Conservation (phyloP, 1,140 invertebrate species). For the Aricia agestis region DNA sequence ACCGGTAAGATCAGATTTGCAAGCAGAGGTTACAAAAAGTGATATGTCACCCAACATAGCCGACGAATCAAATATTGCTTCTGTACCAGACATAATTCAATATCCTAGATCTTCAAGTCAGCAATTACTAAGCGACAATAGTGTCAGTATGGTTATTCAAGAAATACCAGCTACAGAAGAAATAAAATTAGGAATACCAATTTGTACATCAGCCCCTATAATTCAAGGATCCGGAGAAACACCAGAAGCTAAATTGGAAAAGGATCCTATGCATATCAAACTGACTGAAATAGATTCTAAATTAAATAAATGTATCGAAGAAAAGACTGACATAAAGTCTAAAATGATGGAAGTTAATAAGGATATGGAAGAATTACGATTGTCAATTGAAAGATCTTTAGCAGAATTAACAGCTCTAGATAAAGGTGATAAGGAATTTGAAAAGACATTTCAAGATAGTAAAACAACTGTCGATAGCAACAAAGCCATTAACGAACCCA, state of each 20-base stretch:
- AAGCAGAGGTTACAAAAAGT: not conserved
- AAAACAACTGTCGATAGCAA: not conserved
- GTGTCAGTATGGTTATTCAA: constrained; percentile 56
- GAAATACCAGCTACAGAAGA: constrained; percentile 44
- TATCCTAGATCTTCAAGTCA: constrained; percentile 55
- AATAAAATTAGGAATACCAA: constrained; percentile 36
- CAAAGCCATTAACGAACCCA: not conserved
- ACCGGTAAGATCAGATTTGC: not conserved
- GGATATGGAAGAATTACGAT: constrained; percentile 61
- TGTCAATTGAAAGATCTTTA: constrained; percentile 64
- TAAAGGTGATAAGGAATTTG: constrained; percentile 45
- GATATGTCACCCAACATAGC: constrained; percentile 35
- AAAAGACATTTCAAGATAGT: constrained; percentile 30
- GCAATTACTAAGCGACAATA: constrained; percentile 40
- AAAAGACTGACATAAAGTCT: constrained; percentile 59
- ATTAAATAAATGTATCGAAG: constrained; percentile 28
- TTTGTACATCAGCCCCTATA: constrained; percentile 38
- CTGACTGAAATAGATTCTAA: constrained; percentile 32
- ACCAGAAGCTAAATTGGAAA: constrained; percentile 30
- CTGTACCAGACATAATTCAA: constrained; percentile 53
- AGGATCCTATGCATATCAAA: constrained; percentile 28
- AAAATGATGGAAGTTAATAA: constrained; percentile 65
- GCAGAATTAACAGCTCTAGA: constrained; percentile 57
- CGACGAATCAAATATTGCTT: constrained; percentile 34
- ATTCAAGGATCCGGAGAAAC: constrained; percentile 50